phyloP scores from a whole-genome alignment of 1,140 invertebrate species.

The Pseudachorutes palmiensis region DNA sequence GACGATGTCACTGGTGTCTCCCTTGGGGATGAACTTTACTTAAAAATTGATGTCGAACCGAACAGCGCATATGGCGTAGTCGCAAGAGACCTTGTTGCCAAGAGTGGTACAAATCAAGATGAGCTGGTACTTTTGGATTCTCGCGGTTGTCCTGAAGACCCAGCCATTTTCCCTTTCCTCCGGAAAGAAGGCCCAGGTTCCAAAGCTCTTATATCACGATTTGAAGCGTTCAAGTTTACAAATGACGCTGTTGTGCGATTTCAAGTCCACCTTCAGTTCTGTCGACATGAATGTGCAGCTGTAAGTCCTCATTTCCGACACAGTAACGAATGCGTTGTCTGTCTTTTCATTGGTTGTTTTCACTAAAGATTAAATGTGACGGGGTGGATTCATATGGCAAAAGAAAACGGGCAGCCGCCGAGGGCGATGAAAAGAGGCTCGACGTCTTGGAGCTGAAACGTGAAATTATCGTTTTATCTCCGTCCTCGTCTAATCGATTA shows the following conservation, averaged over 20 bases:
- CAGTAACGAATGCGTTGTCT: background rate
- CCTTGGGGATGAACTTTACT: constrained; percentile 34
- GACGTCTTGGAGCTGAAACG: background rate
- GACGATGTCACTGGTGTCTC: constrained; percentile 34
- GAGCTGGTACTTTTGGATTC: constrained; percentile 32
- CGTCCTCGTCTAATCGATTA: background rate
- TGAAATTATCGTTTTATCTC: background rate
- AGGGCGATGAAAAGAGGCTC: background rate
- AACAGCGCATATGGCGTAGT: constrained; percentile 36
- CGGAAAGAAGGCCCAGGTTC: constrained; percentile 26
- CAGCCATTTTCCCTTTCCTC: constrained; percentile 34
- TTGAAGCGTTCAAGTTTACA: constrained; percentile 38
- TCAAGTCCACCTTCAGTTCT: constrained; percentile 36
- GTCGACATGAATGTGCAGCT: constrained; percentile 34
- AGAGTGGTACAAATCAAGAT: constrained; percentile 38
- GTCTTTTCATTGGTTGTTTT: background rate
- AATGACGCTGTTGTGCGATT: constrained; percentile 38
- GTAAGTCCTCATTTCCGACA: constrained; percentile 15
- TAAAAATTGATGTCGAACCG: constrained; percentile 30
- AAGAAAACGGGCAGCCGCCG: constrained; percentile 15
- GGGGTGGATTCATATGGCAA: constrained; percentile 32
- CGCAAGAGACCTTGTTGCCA: constrained; percentile 33
- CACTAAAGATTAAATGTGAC: constrained; percentile 32
- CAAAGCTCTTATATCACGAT: constrained; percentile 30
- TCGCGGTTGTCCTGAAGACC: constrained; percentile 34